These are phyloP conservation scores for Bovichtus diacanthus DNA, from an alignment of 2,797 vertebrate species.

Conservation along the genomic window DNA sequence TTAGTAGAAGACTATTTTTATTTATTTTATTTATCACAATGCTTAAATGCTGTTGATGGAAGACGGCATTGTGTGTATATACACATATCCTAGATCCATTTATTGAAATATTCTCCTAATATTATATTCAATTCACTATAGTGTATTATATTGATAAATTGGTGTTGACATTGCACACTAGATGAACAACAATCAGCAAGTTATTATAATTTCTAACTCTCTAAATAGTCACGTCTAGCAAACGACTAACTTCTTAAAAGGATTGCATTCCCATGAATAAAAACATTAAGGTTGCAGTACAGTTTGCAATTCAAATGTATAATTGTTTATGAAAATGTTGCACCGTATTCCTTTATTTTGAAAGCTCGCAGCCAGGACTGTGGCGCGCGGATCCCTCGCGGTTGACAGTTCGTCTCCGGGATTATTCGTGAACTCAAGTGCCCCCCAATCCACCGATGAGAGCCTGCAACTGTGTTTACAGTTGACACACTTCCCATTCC, in stretches of 20 bases:
- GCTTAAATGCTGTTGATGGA: neutral
- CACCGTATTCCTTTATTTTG: conserved; percentile 51
- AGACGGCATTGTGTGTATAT: too few relatives aligned
- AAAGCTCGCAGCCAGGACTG: neutral
- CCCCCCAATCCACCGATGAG: conserved; percentile 38
- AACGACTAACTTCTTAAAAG: too few relatives aligned
- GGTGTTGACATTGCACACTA: too few relatives aligned
- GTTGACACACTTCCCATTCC: conserved; percentile 66
- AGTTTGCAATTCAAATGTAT: neutral
- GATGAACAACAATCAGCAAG: too few relatives aligned
- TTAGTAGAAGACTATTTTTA: too few relatives aligned
- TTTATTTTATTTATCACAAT: neutral
- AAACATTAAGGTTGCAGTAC: too few relatives aligned
- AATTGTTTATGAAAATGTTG: neutral
- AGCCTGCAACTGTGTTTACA: conserved; percentile 62
- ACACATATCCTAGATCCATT: too few relatives aligned
- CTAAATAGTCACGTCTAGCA: neutral
- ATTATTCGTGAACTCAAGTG: conserved; percentile 69
- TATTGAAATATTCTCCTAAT: neutral
- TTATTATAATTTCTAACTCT: too few relatives aligned
- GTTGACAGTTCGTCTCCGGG: conserved; percentile 9
- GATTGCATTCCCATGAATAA: too few relatives aligned
- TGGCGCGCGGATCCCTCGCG: accelerated
- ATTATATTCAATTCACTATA: neutral
- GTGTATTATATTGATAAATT: too few relatives aligned